Conservation (phyloP, 2,888 invertebrate genomes). For the Syritta pipiens region DNA sequence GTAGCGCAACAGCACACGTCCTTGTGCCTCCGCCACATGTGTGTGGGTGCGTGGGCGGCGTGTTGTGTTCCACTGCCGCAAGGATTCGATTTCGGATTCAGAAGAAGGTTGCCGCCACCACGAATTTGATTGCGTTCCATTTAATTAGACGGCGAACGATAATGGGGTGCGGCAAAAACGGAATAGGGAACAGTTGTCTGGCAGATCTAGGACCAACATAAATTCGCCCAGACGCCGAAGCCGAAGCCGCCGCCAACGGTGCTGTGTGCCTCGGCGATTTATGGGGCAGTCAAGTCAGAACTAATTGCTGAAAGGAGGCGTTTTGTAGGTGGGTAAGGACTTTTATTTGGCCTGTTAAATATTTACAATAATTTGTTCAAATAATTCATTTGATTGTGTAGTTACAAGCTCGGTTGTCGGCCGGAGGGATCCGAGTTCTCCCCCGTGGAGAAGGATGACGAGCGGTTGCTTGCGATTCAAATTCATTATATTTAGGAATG, state of each 20-base stretch:
- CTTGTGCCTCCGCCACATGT: no score
- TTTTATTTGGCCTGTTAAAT: slow-evolving; percentile 56
- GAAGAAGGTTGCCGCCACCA: not conserved
- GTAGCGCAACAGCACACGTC: not conserved
- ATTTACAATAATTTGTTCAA: slow-evolving; percentile 64
- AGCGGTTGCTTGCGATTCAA: no score
- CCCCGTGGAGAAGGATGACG: no score
- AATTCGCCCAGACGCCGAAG: slow-evolving; percentile 33
- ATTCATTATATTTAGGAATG: no score
- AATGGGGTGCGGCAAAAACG: slow-evolving; percentile 30
- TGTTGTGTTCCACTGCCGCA: not conserved
- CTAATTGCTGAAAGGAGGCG: slow-evolving; percentile 50
- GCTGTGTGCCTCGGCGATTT: slow-evolving; percentile 40
- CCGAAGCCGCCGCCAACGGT: no score
- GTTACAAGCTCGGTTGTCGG: no score
- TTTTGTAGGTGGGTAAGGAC: slow-evolving; percentile 17
- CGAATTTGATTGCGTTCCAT: slow-evolving; percentile 47
- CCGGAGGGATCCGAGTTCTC: no score
- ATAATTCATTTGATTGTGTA: slow-evolving; percentile 63
- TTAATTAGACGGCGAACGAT: slow-evolving; percentile 48
- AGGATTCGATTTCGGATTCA: not conserved
- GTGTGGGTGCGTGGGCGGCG: not conserved
- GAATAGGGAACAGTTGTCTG: not conserved
- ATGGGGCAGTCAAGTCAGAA: slow-evolving; percentile 51
- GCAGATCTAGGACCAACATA: slow-evolving; percentile 30